A percentile compares a stretch with the other conserved stretches of the same genome.
Conservation (phyloP, 2,888 invertebrate genomes). For the Leucophenga maculata region DNA sequence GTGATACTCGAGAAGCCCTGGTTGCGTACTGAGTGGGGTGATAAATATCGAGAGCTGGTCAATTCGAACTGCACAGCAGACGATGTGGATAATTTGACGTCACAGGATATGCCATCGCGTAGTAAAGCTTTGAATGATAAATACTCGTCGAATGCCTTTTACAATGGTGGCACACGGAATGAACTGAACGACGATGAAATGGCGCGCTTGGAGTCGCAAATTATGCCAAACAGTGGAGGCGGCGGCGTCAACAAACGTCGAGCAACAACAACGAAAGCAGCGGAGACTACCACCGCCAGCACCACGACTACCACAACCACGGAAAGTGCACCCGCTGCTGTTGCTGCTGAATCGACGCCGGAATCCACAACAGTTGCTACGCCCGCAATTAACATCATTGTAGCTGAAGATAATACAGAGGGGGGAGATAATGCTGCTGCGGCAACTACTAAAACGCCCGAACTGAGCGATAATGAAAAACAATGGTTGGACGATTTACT, state of each 20-base stretch:
- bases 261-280: slow-evolving; percentile 31
- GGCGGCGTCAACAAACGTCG: slow-evolving; percentile 41
- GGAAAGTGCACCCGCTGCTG: slow-evolving; percentile 46
- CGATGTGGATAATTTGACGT: slow-evolving; percentile 43
- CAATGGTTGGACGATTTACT: slow-evolving; percentile 69
- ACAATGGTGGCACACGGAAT: slow-evolving; percentile 67
- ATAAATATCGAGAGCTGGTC: slow-evolving; percentile 76
- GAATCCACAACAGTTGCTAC: slow-evolving; percentile 41
- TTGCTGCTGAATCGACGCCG: slow-evolving; percentile 47
- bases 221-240: slow-evolving; percentile 45
- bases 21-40: slow-evolving; percentile 75
- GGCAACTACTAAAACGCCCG: slow-evolving; percentile 42
- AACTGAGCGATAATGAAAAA: slow-evolving; percentile 65
- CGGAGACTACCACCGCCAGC: slow-evolving; percentile 30
- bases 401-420: slow-evolving; percentile 16
- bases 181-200: slow-evolving; percentile 66
- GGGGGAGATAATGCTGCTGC: slow-evolving; percentile 9
- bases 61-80: slow-evolving; percentile 79
- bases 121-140: slow-evolving; percentile 60
- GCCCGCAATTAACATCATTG: slow-evolving; percentile 26
- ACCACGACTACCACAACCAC: slow-evolving; percentile 33
- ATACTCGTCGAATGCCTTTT: slow-evolving; percentile 67
- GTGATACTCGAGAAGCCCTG: slow-evolving; percentile 79
- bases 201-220: slow-evolving; percentile 67
- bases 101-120: slow-evolving; percentile 45